phyloP scores from a whole-genome alignment of 2,113 vertebrate species.

The Alces alces region DNA sequence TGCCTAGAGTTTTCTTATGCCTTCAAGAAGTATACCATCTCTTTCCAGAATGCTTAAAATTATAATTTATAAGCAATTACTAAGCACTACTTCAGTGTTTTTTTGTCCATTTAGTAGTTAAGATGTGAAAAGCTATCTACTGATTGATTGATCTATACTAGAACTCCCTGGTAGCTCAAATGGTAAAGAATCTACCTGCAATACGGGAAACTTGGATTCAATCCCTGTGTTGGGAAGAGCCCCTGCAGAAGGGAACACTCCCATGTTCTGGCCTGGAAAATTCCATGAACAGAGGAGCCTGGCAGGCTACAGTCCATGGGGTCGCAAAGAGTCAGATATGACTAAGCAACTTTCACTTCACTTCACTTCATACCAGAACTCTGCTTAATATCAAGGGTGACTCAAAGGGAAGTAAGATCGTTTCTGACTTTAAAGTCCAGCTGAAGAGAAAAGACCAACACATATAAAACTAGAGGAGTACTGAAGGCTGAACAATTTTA shows the following conservation, averaged over 20 bases:
- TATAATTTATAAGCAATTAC: background rate
- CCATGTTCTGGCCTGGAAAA: background rate
- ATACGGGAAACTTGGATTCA: accelerated
- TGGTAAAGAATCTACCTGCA: background rate
- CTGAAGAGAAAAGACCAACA: background rate
- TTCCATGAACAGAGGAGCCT: background rate
- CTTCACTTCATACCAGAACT: background rate
- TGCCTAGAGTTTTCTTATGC: background rate
- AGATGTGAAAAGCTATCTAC: background rate
- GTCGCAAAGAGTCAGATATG: background rate
- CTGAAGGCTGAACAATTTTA: background rate
- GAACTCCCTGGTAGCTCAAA: background rate
- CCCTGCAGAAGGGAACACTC: background rate
- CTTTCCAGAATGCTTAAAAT: background rate
- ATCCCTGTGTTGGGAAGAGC: background rate
- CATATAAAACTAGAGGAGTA: background rate
- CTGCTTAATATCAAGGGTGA: background rate
- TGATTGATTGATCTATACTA: background rate
- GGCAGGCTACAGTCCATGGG: background rate
- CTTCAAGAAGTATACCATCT: background rate
- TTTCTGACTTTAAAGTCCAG: background rate
- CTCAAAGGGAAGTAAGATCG: background rate
- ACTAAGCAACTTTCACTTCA: background rate
- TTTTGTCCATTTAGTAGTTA: background rate
- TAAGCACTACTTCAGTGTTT: background rate